These are phyloP conservation scores for Apoda limacodes DNA, from an alignment of 2,888 invertebrate genomes.

Conservation along the genomic window DNA sequence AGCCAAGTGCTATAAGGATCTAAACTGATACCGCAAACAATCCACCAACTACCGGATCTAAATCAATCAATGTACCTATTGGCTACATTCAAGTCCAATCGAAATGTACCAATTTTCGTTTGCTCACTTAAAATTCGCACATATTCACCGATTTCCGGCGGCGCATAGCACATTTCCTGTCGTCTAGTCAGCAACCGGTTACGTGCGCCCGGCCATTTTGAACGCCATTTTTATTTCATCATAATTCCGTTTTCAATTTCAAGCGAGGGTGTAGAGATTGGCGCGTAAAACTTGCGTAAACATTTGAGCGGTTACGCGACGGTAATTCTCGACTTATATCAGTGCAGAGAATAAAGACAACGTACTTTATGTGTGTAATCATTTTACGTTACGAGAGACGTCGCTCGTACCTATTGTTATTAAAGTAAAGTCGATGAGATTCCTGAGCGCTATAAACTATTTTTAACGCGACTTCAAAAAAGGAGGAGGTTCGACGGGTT, in stretches of 20 bases:
- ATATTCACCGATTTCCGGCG: conserved; percentile 44
- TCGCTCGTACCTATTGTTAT: conserved; percentile 50
- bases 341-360: conserved; percentile 59
- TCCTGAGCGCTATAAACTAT: conserved; percentile 30
- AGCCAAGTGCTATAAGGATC: no score
- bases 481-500: no score
- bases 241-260: conserved; percentile 65
- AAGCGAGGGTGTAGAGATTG: conserved; percentile 48
- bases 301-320: conserved; percentile 54
- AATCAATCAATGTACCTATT: neutral
- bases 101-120: conserved; percentile 40
- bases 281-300: conserved; percentile 64
- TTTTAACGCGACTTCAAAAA: conserved; percentile 34
- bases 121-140: conserved; percentile 45
- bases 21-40: no score
- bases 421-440: no score
- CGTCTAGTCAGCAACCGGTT: conserved; percentile 29
- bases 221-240: conserved; percentile 50
- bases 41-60: no score
- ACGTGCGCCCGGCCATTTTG: conserved; percentile 24
- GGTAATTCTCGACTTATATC: conserved; percentile 53
- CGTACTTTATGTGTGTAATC: conserved; percentile 64
- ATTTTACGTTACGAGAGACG: conserved; percentile 57
- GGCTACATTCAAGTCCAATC: conserved; percentile 35
- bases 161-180: conserved; percentile 41